Evolutionary conservation across 2,888 invertebrate species (phyloP), one percentile per base, ranked within the genome.

Genomic region (Pyrrhosoma nymphula): DNA sequence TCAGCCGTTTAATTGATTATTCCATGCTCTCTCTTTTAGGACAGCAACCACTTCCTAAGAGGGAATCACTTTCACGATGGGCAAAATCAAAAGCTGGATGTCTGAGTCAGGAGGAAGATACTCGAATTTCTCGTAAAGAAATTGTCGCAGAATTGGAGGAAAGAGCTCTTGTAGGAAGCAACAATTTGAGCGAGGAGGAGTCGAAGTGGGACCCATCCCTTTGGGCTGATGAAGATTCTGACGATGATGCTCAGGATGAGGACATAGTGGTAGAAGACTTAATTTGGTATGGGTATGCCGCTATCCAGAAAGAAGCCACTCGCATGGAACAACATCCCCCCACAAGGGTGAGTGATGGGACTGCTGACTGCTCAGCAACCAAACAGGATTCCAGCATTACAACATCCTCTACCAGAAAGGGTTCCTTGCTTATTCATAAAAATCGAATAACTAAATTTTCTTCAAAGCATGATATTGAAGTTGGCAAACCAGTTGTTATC

Each of bases 161-260:
- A 39, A 69, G 23, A 18, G 93, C 93, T 16, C n/a, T 93, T 10
- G 12, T 47, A 39, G 93, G 93, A 69, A 63, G 26, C 0, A 93
- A 39, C n/a, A 93, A 60, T 14, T 63, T 63, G 39, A 47, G 14
- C 16, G 69, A 93, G 39, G 93, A 93, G 39, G 93, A 93, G 14
- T 26, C 18, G 55, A 93, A 93, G 47, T 93, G 93, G 93, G 93
- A 93, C 1, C 20, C 47, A 47, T 63, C 39, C 47, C 63, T 93
- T 39, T 93, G 93, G 93, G 93, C 93, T 35, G 93, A 93, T 69
- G 93, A 93, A 47, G 93, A 93, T 10, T 93, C 93, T 35, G 93
- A 93, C 26, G 89, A 89, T 47, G 47, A 47, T 16, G n/a, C n/a
- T n/a, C 10, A n/a, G 14, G 47, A 63, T 20, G 69, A 69, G 26